phyloP scores from a whole-genome alignment of 1,140 invertebrate genomes.

The Ceratosolen fusciceps region DNA sequence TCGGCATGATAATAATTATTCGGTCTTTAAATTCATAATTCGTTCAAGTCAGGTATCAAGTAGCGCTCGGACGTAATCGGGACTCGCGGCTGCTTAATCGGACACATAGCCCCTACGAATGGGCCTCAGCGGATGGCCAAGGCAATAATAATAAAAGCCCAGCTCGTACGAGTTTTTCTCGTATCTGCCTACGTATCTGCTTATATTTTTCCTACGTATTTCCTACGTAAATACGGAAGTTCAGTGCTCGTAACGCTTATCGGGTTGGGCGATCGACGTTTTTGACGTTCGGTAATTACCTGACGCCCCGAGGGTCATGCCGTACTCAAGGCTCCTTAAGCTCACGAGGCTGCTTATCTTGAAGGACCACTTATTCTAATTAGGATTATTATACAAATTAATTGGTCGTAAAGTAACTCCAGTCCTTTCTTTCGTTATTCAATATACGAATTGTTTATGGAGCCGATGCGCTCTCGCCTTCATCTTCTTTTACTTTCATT shows the following conservation, averaged over 20 bases:
- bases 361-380: conserved; percentile 30
- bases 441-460: no score
- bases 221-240: background rate
- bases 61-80: background rate
- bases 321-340: conserved; percentile 27
- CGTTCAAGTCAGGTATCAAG: background rate
- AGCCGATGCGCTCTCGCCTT: no score
- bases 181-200: background rate
- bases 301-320: background rate
- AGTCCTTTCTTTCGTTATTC: background rate
- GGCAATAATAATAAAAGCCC: background rate
- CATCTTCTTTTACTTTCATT: no score
- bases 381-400: conserved; percentile 24
- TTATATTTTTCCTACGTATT: background rate
- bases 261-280: background rate
- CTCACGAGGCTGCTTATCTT: conserved; percentile 50
- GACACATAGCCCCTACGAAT: background rate
- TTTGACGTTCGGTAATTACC: conserved; percentile 10
- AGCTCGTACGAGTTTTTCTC: background rate
- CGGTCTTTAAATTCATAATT: conserved; percentile 19
- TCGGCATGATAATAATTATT: background rate
- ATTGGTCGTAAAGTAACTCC: conserved; percentile 29
- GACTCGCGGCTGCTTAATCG: conserved; percentile 8
- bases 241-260: conserved; percentile 27
- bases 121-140: background rate